Evolutionary conservation across 1,140 invertebrate species (phyloP).

Genomic region (Ladona fulva): DNA sequence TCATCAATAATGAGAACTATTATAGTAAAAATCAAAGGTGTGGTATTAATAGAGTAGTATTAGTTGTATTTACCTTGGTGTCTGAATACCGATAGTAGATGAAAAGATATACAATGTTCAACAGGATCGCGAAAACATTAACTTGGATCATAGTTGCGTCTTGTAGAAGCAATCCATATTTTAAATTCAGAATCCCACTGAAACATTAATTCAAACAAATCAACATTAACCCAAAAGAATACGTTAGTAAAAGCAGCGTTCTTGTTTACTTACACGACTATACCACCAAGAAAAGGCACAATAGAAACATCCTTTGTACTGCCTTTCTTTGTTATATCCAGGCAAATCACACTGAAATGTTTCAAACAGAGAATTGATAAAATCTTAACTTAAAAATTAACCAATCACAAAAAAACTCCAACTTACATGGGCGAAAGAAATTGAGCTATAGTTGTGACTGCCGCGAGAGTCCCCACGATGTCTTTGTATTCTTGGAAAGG

Average conservation of each 20-base stretch:
- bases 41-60: too few species aligned
- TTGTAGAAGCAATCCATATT: slow-evolving; percentile 55
- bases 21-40: too few species aligned
- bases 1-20: too few species aligned
- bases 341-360: slow-evolving; percentile 48
- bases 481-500: slow-evolving; percentile 42
- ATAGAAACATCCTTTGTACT: slow-evolving; percentile 50
- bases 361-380: not conserved
- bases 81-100: slow-evolving; percentile 55
- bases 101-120: slow-evolving; percentile 53
- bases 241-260: too few species aligned
- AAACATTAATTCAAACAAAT: slow-evolving; percentile 25
- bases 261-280: slow-evolving; percentile 55
- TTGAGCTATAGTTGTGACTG: slow-evolving; percentile 50
- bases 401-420: too few species aligned
- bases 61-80: slow-evolving; percentile 34
- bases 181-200: slow-evolving; percentile 60
- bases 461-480: slow-evolving; percentile 41
- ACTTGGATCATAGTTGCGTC: slow-evolving; percentile 64
- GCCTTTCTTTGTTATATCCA: slow-evolving; percentile 55
- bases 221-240: not conserved
- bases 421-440: slow-evolving; percentile 52
- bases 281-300: slow-evolving; percentile 61
- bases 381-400: too few species aligned
- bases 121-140: slow-evolving; percentile 56